phyloP scores from a whole-genome alignment of 1,140 invertebrate species.

The Heliconius eleuchia region DNA sequence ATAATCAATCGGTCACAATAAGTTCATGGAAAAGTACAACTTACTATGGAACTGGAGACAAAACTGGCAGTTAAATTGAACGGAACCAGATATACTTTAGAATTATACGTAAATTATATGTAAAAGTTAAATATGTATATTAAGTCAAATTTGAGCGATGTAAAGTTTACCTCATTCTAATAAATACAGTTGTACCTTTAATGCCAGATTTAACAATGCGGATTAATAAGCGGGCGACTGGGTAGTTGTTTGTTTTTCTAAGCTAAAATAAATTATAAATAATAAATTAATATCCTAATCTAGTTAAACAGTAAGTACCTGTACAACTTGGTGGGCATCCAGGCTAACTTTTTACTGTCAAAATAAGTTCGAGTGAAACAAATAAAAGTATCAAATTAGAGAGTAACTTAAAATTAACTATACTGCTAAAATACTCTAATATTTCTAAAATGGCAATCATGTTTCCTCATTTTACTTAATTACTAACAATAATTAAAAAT shows the following conservation, averaged over 20 bases:
- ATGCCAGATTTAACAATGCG: neutral
- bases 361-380: neutral
- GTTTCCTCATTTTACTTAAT: constrained; percentile 16
- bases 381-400: neutral
- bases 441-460: constrained; percentile 34
- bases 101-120: neutral
- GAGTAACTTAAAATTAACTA: neutral
- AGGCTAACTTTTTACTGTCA: constrained; percentile 10
- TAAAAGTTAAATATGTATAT: neutral
- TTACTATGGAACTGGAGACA: neutral
- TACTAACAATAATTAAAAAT: neutral
- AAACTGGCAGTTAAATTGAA: neutral
- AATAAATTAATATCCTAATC: constrained; percentile 28
- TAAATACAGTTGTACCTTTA: no score
- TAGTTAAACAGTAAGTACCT: constrained; percentile 26
- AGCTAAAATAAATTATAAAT: constrained; percentile 16
- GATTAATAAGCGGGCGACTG: neutral
- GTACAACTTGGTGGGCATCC: constrained; percentile 31
- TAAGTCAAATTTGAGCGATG: neutral
- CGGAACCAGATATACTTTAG: neutral
- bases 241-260: neutral
- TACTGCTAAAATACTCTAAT: constrained; percentile 1
- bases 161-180: no score
- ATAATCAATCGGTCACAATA: no score
- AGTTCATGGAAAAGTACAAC: neutral